Base-by-base conservation (phyloP, 2,797 vertebrate species). In the Helostoma temminkii region DNA sequence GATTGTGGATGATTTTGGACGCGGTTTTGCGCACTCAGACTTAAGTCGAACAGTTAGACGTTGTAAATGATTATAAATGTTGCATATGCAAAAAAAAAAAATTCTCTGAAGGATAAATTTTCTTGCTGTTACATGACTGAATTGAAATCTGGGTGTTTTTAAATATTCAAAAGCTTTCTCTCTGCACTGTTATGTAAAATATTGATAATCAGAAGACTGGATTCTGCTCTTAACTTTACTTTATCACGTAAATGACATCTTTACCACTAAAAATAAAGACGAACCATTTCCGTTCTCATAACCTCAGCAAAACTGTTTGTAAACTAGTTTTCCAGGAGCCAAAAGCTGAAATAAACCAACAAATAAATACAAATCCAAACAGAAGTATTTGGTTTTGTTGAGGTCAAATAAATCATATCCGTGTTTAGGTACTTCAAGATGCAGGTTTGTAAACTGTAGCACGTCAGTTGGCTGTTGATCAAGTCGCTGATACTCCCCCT, bases 401-500 rank as follows among this genome's bases (percentile, higher is more conserved):
- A 4, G 28, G 28, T 30, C 28, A 8, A 8, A 12, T 37, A 37
- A 37, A 37, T 37, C 36, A 37, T 10, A 11, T 37, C 14, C 36
- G 12, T 15, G 32, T 32, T 54, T 14, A 65, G 11, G 3, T 9
- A 24, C 5, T 26, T 26, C 21, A 25, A n/a, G 26, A 0, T 68
- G 39, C 28, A 22, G 30, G 52, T 48, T 26, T 60, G 1, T 60
- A 16, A 47, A 53, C 25, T 47, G 9, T 55, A 1, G 21, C 52
- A 12, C 30, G 22, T 64, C 26, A 24, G 28, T 9, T 52, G 57
- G 43, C 37, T 41, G 46, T 14, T 41, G 26, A 47, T 34, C 39
- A 41, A 37, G 62, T 19, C 47, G 18, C 58, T 71, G 49, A 81
- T 77, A 76, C 83, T 81, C 66, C 68, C 22, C 4, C 63, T 39